A percentile compares a stretch with the other conserved stretches of the same genome.
phyloP scores from a whole-genome alignment of 2,113 vertebrate species.

The Hemiprocne comata region DNA sequence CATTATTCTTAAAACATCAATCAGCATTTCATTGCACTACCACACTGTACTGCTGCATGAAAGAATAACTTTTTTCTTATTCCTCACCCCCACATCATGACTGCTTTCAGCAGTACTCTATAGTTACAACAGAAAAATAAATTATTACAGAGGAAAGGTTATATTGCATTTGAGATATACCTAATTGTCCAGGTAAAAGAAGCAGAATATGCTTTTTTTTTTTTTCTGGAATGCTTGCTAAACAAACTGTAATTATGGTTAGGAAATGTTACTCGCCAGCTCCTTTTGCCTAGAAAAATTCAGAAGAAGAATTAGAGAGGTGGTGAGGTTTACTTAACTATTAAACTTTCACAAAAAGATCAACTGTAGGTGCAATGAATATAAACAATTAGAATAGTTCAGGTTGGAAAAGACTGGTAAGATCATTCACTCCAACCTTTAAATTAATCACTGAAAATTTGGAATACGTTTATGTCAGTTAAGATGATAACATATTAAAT shows the following conservation, averaged over 20 bases:
- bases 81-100: not conserved
- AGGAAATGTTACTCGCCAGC: not conserved
- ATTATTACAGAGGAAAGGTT: not conserved
- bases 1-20: constrained; percentile 5
- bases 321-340: constrained; percentile 13
- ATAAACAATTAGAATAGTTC: not conserved
- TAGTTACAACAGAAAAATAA: constrained; percentile 21
- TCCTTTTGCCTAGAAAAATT: constrained; percentile 24
- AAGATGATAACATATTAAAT: not conserved
- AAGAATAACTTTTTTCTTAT: not conserved
- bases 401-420: too few relatives aligned
- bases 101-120: constrained; percentile 7
- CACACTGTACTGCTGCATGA: not conserved
- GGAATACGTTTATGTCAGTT: not conserved
- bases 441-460: not conserved
- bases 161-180: not conserved
- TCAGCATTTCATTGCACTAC: constrained; percentile 12
- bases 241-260: not conserved
- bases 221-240: not conserved
- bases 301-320: not conserved
- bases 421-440: too few relatives aligned
- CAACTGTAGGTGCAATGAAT: not conserved
- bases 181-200: not conserved
- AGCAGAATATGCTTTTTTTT: not conserved
- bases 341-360: constrained; percentile 19